Conservation (phyloP, 2,888 invertebrate genomes). For the Chloroclysta siterata region DNA sequence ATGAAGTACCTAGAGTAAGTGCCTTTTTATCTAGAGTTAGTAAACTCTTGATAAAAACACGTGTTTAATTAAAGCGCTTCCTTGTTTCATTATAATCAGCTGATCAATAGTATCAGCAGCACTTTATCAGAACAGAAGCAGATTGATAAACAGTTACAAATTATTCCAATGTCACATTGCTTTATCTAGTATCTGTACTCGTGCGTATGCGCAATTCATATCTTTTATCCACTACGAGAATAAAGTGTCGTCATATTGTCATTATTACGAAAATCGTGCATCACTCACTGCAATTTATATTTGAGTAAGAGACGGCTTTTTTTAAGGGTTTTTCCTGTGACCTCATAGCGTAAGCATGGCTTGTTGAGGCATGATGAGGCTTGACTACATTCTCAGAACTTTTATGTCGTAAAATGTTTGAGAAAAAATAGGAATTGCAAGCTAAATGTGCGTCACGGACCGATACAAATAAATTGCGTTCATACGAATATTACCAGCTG, state of each 20-base stretch:
- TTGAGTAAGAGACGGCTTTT: slow-evolving; percentile 16
- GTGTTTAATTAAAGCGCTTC: no score
- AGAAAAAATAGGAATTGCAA: not conserved
- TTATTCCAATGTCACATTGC: slow-evolving; percentile 10
- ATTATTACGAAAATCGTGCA: slow-evolving; percentile 37
- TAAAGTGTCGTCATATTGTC: slow-evolving; percentile 31
- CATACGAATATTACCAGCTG: no score
- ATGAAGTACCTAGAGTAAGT: no score
- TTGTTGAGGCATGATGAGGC: no score
- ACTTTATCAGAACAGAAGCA: slow-evolving; percentile 16
- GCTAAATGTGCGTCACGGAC: no score
- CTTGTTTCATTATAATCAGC: no score
- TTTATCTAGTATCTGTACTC: slow-evolving; percentile 8
- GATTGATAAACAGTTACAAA: slow-evolving; percentile 9
- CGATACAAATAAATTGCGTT: no score
- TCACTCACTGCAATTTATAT: slow-evolving; percentile 16
- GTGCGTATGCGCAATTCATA: slow-evolving; percentile 17
- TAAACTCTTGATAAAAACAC: no score
- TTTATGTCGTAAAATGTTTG: not conserved
- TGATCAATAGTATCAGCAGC: not conserved
- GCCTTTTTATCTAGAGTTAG: no score
- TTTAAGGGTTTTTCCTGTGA: slow-evolving; percentile 34
- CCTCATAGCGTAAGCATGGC: not conserved
- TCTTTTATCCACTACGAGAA: not conserved
- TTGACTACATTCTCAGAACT: not conserved